Conservation (phyloP, 2,113 vertebrate species). For the Meleagris gallopavo region DNA sequence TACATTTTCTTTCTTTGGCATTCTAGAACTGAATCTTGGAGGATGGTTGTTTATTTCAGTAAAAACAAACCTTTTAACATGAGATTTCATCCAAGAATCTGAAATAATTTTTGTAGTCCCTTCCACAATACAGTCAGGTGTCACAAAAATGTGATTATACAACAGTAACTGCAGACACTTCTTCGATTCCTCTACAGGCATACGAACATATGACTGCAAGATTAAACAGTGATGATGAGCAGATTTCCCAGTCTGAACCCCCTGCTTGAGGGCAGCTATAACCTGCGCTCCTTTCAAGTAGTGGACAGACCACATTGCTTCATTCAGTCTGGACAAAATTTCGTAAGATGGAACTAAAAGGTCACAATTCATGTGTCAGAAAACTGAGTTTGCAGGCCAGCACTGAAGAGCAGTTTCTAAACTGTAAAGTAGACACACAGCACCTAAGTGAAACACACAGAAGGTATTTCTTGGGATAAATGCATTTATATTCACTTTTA, state of each 20-base stretch:
- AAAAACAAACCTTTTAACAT: neutral
- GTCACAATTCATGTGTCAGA: neutral
- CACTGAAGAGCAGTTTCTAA: neutral
- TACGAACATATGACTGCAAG: neutral
- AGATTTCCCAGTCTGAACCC: neutral
- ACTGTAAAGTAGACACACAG: neutral
- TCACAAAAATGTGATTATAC: neutral
- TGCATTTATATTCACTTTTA: neutral
- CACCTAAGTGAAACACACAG: neutral
- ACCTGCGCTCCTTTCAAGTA: neutral
- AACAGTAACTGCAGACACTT: neutral
- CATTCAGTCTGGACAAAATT: neutral
- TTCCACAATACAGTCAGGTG: neutral
- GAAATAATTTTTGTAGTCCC: neutral
- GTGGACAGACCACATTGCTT: rapidly evolving
- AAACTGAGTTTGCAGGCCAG: neutral
- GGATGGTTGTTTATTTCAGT: neutral
- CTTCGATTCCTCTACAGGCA: neutral
- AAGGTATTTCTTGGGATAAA: neutral
- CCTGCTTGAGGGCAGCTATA: neutral
- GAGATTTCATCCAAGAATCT: neutral
- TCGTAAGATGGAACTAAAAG: neutral
- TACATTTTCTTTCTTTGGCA: neutral
- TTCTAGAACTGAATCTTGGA: neutral
- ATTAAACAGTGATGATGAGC: neutral